These are phyloP conservation scores for Thomomys bottae DNA, from an alignment of 2,113 vertebrate genomes.

Conservation along the genomic window DNA sequence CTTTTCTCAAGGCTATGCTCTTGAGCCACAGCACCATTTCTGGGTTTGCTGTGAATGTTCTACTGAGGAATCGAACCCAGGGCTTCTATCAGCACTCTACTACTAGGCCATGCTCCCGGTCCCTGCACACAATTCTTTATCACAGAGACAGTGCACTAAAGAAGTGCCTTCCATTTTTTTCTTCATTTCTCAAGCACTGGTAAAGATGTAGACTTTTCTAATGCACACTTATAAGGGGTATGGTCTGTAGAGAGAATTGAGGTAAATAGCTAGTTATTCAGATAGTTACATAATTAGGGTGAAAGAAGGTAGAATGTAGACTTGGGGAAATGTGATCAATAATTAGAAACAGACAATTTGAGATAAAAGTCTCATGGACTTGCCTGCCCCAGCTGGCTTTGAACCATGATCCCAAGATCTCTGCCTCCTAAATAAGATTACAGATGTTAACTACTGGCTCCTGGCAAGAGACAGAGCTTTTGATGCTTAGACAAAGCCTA, in stretches of 20 bases:
- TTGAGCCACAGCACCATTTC: no score
- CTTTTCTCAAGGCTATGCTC: no score
- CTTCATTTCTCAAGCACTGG: background rate
- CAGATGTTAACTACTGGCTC: no score
- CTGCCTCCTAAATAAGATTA: no score
- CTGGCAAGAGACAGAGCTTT: constrained; percentile 2
- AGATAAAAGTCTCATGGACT: no score
- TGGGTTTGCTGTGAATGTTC: no score
- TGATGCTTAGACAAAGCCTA: background rate
- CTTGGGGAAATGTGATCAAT: constrained; percentile 11
- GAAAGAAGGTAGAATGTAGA: background rate
- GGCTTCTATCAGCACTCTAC: no score
- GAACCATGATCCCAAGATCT: no score
- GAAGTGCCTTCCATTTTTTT: background rate
- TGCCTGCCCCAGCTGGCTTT: no score
- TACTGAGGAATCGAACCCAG: no score
- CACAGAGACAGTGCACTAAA: background rate
- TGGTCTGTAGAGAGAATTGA: constrained; percentile 11
- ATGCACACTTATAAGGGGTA: constrained; percentile 18
- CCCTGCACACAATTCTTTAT: background rate
- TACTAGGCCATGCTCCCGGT: no score
- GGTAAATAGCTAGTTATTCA: background rate
- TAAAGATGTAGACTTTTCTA: background rate
- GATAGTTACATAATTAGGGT: background rate
- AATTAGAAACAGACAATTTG: background rate